A percentile compares a stretch with the other conserved stretches of the same genome.
Evolutionary conservation across 2,113 vertebrate species (phyloP).

Genomic region (Scortum barcoo): DNA sequence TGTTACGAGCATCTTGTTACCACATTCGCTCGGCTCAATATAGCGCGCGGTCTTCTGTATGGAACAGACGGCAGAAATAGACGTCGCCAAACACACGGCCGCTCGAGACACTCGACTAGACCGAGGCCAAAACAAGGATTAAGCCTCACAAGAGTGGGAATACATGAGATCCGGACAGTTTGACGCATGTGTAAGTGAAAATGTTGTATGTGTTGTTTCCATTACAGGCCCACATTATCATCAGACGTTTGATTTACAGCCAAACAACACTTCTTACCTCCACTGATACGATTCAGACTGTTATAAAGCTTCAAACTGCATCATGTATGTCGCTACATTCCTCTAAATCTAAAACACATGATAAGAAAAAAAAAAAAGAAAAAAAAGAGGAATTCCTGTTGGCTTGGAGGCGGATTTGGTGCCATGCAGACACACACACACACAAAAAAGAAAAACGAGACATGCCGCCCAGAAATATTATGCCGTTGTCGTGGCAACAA

Average conservation of each 20-base stretch:
- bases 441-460: constrained; percentile 69
- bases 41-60: constrained; percentile 71
- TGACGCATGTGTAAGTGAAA: neutral
- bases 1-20: constrained; percentile 73
- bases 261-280: constrained; percentile 45
- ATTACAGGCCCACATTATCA: constrained; percentile 1
- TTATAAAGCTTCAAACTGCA: constrained; percentile 31
- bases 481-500: constrained; percentile 60
- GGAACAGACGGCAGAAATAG: constrained; percentile 78
- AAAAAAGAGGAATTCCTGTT: constrained; percentile 52
- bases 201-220: constrained; percentile 21
- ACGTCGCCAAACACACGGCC: constrained; percentile 51
- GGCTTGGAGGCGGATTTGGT: constrained; percentile 51
- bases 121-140: constrained; percentile 60
- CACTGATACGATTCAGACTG: constrained; percentile 26
- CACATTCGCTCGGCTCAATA: constrained; percentile 73
- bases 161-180: constrained; percentile 4
- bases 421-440: constrained; percentile 62
- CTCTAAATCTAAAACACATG: constrained; percentile 74
- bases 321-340: constrained; percentile 48
- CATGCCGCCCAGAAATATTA: constrained; percentile 67
- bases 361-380: too few species aligned
- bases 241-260: constrained; percentile 25
- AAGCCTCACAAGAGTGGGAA: constrained; percentile 21
- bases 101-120: constrained; percentile 54